Base-by-base conservation (phyloP, 1,140 invertebrate species). In the Drosophila athabasca region DNA sequence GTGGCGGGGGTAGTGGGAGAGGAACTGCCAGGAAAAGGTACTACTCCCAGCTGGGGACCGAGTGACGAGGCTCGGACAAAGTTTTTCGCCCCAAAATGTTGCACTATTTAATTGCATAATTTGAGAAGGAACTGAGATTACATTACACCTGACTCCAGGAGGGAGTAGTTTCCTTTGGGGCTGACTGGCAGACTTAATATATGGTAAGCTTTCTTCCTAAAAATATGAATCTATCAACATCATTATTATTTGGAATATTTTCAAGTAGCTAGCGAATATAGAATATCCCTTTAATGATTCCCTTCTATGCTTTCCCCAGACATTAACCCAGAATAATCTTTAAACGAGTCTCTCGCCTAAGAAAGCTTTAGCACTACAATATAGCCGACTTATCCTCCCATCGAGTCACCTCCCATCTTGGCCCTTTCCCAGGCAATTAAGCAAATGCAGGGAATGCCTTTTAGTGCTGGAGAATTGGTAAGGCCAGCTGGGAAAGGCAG, bases 81-180 rank as follows among this genome's bases (percentile, higher is more conserved):
- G 62, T 85, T 85, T 88, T 35, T 15, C 41, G 44, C 24, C 64
- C 43, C 67, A 81, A 87, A 74, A 66, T 75, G 57, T 46, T 87
- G 72, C 82, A 87, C 83, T 82, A 62, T 81, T 87, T 87, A 87
- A 87, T 87, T 88, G 83, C 82, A 87, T 87, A 87, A 87, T 88
- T 87, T 88, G 69, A 55, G 70, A 87, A 55, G 41, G 73, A 59
- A 54, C 72, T 52, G 73, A 67, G 82, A 84, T 84, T 84, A 58
- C 50, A 84, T 84, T 84, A 58, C 50, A 70, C 51, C 64, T 58
- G 45, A 3, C 35, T 13, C 26, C 26, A 26, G 45, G 49, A 24
- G 15, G n/a, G 8, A 31, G 31, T 9, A 31, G 31, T 9, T 0
- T 8, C 7, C 31, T 3, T 3, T 31, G 29, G 29, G 29, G 29